Evolutionary conservation across 92 coral and sea anemone genomes (phyloP).

Genomic region (Phenganax marumi): DNA sequence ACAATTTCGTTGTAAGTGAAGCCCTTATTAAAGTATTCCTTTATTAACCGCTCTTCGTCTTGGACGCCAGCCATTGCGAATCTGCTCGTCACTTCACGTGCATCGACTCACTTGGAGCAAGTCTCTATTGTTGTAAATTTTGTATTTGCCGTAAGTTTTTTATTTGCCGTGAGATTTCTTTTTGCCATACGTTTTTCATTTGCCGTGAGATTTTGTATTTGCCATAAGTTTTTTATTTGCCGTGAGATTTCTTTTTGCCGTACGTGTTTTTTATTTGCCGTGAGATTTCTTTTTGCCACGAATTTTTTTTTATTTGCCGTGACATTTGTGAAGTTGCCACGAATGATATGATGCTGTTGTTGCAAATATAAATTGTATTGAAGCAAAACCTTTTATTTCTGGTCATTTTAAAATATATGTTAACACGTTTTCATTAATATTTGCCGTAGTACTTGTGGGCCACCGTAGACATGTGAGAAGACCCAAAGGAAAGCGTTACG

Average conservation of each 20-base stretch:
- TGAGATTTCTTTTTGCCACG: background rate
- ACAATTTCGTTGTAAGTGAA: constrained; percentile 34
- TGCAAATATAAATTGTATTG: too few relatives aligned
- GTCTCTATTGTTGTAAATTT: background rate
- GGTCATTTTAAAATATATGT: too few relatives aligned
- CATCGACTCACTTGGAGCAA: background rate
- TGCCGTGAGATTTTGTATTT: too few relatives aligned
- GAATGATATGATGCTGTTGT: too few relatives aligned
- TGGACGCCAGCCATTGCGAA: constrained; percentile 26
- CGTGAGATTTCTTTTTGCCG: too few relatives aligned
- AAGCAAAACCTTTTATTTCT: too few relatives aligned
- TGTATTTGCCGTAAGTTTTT: background rate
- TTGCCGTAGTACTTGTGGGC: too few relatives aligned
- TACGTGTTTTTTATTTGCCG: constrained; percentile 3
- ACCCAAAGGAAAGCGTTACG: too few relatives aligned
- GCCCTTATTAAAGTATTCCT: constrained; percentile 31
- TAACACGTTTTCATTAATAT: too few relatives aligned
- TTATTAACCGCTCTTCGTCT: constrained; percentile 23
- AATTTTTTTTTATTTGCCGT: background rate
- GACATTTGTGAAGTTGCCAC: too few relatives aligned
- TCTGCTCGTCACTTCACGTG: background rate
- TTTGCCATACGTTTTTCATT: background rate
- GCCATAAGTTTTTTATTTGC: background rate
- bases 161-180: constrained; percentile 1
- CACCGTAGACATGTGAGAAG: too few relatives aligned